Conservation (phyloP, 2,888 invertebrate species). For the Anthoptus insignis region DNA sequence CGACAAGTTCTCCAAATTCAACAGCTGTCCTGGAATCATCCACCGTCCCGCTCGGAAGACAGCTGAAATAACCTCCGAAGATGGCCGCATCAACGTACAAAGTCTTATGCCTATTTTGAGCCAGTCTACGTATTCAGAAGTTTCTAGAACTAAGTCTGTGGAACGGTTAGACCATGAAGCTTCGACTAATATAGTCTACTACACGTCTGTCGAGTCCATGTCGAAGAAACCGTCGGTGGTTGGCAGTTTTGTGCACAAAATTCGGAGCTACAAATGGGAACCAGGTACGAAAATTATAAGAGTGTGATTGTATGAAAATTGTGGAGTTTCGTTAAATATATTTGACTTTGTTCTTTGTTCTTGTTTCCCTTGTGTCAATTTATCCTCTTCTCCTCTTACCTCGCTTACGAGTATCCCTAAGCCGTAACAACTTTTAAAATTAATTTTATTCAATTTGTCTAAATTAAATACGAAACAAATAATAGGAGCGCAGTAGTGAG, state of each 20-base stretch:
- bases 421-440: too few relatives aligned
- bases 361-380: too few relatives aligned
- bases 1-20: constrained; percentile 68
- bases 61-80: constrained; percentile 47
- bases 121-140: constrained; percentile 46
- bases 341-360: background rate
- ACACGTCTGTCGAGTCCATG: constrained; percentile 62
- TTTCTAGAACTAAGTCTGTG: constrained; percentile 55
- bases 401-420: too few relatives aligned
- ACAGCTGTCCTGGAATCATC: constrained; percentile 64
- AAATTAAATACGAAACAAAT: too few relatives aligned
- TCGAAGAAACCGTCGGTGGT: constrained; percentile 57
- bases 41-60: constrained; percentile 47
- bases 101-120: constrained; percentile 33
- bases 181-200: constrained; percentile 67
- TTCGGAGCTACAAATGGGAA: constrained; percentile 71
- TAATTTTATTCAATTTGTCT: too few relatives aligned
- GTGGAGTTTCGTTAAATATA: background rate
- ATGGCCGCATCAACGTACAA: constrained; percentile 48
- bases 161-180: constrained; percentile 63
- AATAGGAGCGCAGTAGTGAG: too few relatives aligned
- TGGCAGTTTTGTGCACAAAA: constrained; percentile 55
- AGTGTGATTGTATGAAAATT: constrained; percentile 45
- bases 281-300: constrained; percentile 73
- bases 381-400: too few relatives aligned